phyloP scores from a whole-genome alignment of 2,797 vertebrate species.

The Psittacula echo region DNA sequence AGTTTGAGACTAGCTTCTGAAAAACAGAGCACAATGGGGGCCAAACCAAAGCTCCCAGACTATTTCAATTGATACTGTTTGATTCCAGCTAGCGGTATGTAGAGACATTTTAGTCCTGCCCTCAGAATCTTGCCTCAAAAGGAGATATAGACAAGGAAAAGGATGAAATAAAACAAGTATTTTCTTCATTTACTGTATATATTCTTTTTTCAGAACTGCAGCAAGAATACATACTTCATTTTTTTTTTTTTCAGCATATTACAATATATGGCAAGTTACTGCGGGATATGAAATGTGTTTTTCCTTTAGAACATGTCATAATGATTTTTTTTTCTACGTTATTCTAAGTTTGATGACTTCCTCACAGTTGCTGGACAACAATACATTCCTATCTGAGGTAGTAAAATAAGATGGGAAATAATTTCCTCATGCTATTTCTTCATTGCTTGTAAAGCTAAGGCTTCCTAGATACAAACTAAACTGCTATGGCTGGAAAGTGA shows the following conservation, averaged over 20 bases:
- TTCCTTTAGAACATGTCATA: background rate
- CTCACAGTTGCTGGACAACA: background rate
- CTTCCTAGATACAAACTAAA: constrained; percentile 1
- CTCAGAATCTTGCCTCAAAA: background rate
- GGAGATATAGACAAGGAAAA: background rate
- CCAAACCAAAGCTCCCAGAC: background rate
- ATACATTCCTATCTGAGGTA: constrained; percentile 15
- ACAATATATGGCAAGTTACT: background rate
- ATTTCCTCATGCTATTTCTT: constrained; percentile 6
- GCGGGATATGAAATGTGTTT: background rate
- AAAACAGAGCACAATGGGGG: background rate
- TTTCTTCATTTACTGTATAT: background rate
- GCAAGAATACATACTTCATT: background rate
- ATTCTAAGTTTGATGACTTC: background rate
- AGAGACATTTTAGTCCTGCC: background rate
- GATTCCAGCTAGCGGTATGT: background rate
- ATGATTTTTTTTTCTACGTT: background rate
- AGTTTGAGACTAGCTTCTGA: background rate
- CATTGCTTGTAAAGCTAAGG: constrained; percentile 20
- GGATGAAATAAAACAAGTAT: background rate
- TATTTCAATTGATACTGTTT: background rate
- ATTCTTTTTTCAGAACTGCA: background rate
- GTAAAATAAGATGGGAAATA: constrained; percentile 47
- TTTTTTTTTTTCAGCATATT: background rate
- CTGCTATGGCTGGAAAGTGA: constrained; percentile 21